Evolutionary conservation across 2,888 invertebrate species (phyloP).

Genomic region (Pasiphila rectangulata): DNA sequence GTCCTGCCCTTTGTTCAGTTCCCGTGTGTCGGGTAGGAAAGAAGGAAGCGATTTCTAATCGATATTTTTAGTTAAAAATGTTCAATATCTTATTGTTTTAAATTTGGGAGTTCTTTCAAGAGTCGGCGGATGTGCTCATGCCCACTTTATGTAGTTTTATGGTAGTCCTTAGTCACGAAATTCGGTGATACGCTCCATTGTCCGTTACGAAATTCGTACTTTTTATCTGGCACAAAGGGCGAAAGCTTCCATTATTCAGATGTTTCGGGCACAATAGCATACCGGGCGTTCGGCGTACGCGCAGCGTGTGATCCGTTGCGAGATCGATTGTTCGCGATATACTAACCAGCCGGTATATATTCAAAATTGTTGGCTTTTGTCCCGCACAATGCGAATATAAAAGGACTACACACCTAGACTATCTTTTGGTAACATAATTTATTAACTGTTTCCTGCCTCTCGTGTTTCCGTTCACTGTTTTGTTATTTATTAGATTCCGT

Average conservation of each 20-base stretch:
- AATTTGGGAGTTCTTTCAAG: conserved; percentile 9
- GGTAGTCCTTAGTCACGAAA: conserved; percentile 41
- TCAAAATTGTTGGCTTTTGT: conserved; percentile 68
- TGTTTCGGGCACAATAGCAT: conserved; percentile 67
- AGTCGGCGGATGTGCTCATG: not conserved
- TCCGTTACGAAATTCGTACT: conserved; percentile 66
- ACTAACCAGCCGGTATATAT: conserved; percentile 61
- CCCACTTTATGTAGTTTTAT: conserved; percentile 7
- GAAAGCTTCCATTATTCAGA: conserved; percentile 72
- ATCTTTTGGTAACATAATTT: conserved; percentile 54
- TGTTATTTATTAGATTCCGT: conserved; percentile 39
- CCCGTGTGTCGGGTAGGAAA: conserved; percentile 63
- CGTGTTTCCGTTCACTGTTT: conserved; percentile 49
- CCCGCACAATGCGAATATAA: conserved; percentile 59
- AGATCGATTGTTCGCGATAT: conserved; percentile 72
- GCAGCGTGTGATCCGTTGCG: conserved; percentile 71
- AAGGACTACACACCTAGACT: conserved; percentile 62
- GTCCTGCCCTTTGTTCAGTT: conserved; percentile 75
- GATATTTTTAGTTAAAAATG: conserved; percentile 25
- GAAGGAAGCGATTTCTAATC: conserved; percentile 58
- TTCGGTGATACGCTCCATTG: conserved; percentile 59
- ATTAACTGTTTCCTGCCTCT: conserved; percentile 66
- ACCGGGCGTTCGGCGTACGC: conserved; percentile 62
- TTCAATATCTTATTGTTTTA: conserved; percentile 22
- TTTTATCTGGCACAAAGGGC: conserved; percentile 67